Evolutionary conservation across 2,888 invertebrate genomes (phyloP), one percentile per base, ranked within the genome.

Genomic region (Argyra leucocephala): DNA sequence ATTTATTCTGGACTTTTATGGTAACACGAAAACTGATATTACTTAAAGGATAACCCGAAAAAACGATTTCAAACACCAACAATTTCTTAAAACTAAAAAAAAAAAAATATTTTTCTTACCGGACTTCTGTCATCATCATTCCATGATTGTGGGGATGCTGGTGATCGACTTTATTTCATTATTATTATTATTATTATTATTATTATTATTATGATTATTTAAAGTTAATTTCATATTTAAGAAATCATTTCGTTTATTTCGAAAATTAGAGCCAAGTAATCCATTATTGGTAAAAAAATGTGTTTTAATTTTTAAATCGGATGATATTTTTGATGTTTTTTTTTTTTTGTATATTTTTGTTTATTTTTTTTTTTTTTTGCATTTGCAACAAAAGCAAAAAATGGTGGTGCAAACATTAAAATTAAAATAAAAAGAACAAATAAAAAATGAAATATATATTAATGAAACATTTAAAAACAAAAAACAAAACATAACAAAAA

Each of bases 91-190:
- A n/a, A n/a, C n/a, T n/a, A n/a, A n/a, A n/a, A n/a, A n/a, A n/a
- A n/a, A n/a, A n/a, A 57, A 57, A n/a, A 6, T 57, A 3, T n/a
- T 57, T 3, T 64, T 72, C 77, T 76, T 69, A 78, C 78, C 72
- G 76, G 76, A 70, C 75, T 79, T 63, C 76, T 69, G 12, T 75
- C 79, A 65, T 80, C 80, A 68, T 79, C 79, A 68, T 78, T 78
- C 79, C 80, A 80, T 3, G 78, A 78, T 66, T 77, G 74, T 36
- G 78, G 78, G 59, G 79, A 78, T 63, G 76, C 75, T 68, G 79
- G 78, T 65, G 79, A 77, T 61, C 80, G 78, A 73, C 80, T 80
- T 66, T 65, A 26, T 62, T 76, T 76, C 23, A 6, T 9, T n/a
- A 10, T 31, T 31, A 31, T 10, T 31, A 31, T 31, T 31, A 6